Percentiles rank a stretch among this genome's conserved stretches.
These are phyloP conservation scores for Creontiades dilutus DNA, from an alignment of 2,888 invertebrate genomes.

Conservation along the genomic window DNA sequence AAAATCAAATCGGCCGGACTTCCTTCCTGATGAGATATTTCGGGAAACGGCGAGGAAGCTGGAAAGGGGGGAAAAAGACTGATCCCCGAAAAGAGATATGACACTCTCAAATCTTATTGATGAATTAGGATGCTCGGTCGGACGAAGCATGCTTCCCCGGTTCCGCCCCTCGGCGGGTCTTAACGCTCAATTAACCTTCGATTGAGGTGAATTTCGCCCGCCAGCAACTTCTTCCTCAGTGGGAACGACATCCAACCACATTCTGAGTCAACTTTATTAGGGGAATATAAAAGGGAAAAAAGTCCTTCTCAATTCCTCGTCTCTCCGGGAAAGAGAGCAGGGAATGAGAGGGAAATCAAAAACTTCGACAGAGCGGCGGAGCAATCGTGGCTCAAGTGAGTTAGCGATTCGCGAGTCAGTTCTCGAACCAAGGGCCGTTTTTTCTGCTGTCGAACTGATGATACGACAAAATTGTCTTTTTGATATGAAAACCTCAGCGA, in stretches of 20 bases:
- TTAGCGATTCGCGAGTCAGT: conserved; percentile 37
- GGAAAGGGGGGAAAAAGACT: neutral
- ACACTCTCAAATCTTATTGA: conserved; percentile 40
- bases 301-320: conserved; percentile 31
- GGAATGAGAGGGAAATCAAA: conserved; percentile 47
- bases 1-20: conserved; percentile 24
- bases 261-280: conserved; percentile 61
- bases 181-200: conserved; percentile 61
- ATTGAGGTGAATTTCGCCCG: conserved; percentile 66
- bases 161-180: neutral
- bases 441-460: neutral
- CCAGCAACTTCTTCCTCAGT: conserved; percentile 50
- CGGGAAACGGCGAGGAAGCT: neutral
- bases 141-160: neutral
- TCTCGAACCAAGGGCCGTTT: neutral
- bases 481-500: conserved; percentile 28
- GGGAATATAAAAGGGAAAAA: conserved; percentile 49
- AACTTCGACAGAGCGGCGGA: conserved; percentile 17
- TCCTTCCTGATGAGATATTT: conserved; percentile 21
- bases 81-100: neutral
- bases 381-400: conserved; percentile 29
- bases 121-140: conserved; percentile 38
- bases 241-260: conserved; percentile 48
- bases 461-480: conserved; percentile 25
- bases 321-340: conserved; percentile 5